These are phyloP conservation scores for Diorhabda sublineata DNA, from an alignment of 1,140 invertebrate genomes.

Conservation along the genomic window DNA sequence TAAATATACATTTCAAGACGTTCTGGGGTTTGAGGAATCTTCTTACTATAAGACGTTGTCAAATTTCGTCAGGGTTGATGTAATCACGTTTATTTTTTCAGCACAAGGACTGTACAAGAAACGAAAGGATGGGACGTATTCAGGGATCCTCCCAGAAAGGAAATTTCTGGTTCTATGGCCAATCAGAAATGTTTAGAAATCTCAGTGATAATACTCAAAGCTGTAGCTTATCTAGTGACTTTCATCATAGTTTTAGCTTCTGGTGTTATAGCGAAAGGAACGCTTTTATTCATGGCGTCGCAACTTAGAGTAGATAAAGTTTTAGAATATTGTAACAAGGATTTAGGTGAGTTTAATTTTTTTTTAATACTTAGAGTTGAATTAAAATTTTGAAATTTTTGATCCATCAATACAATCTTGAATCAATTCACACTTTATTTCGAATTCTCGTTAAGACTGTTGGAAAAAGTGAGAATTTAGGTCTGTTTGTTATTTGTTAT, in stretches of 20 bases:
- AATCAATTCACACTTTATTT: too few species aligned
- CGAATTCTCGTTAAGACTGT: too few species aligned
- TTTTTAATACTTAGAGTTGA: conserved; percentile 4
- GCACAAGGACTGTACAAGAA: conserved; percentile 77
- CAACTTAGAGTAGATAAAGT: conserved; percentile 72
- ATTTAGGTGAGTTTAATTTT: conserved; percentile 60
- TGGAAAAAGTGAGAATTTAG: too few species aligned
- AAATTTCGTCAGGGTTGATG: too few species aligned
- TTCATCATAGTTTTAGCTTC: conserved; percentile 78
- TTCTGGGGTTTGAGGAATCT: too few species aligned
- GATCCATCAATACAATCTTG: too few species aligned
- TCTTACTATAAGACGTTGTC: too few species aligned
- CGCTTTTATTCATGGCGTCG: conserved; percentile 87
- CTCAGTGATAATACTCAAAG: conserved; percentile 81
- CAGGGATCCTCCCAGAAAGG: conserved; percentile 79
- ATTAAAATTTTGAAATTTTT: conserved; percentile 1
- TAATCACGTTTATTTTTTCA: conserved; percentile 47
- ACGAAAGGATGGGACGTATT: conserved; percentile 97
- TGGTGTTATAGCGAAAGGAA: conserved; percentile 81
- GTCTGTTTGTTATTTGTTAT: too few species aligned
- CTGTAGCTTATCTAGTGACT: conserved; percentile 77
- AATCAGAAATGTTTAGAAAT: conserved; percentile 81
- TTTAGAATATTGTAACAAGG: conserved; percentile 75
- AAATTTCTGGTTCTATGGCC: conserved; percentile 83
- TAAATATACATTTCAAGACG: too few species aligned